Percentiles rank a stretch among this genome's conserved stretches.
Evolutionary conservation across 64 coral and sea anemone genomes (phyloP).

Genomic region (Hydrozoanthus tunicans): DNA sequence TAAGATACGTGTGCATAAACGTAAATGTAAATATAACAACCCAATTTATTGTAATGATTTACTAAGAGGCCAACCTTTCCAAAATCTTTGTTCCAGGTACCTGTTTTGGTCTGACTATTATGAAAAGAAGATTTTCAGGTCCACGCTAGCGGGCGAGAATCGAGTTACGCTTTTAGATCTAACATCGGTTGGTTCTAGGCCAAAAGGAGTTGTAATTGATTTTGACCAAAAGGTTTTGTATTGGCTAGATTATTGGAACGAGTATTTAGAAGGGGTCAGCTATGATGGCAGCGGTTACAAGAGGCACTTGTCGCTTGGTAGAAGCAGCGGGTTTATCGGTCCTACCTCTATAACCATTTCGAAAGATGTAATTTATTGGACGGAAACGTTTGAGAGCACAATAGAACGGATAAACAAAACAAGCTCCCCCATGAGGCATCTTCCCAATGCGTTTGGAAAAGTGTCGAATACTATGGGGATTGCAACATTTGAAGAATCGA

Average conservation of each 20-base stretch:
- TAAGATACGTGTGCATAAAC: too few relatives aligned
- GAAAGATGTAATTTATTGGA: constrained; percentile 25
- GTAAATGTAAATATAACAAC: too few relatives aligned
- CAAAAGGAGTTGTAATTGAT: constrained; percentile 19
- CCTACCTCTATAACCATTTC: constrained; percentile 4
- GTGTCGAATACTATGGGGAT: not conserved
- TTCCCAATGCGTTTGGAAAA: constrained; percentile 41
- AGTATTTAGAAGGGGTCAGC: not conserved
- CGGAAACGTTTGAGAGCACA: not conserved
- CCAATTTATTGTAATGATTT: too few relatives aligned
- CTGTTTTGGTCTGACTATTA: constrained; percentile 13
- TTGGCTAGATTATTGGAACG: constrained; percentile 9
- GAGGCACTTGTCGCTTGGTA: not conserved
- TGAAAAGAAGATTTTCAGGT: not conserved
- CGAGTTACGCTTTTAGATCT: not conserved
- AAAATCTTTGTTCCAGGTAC: constrained; percentile 15
- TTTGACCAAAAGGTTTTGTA: constrained; percentile 21
- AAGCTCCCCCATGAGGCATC: not conserved
- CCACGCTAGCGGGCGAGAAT: constrained; percentile 30
- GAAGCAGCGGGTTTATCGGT: not conserved
- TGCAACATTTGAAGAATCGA: constrained; percentile 11
- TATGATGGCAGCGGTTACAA: constrained; percentile 2
- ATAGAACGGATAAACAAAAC: constrained; percentile 39
- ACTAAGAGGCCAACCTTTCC: too few relatives aligned
- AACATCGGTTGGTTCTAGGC: not conserved